Evolutionary conservation across 2,797 vertebrate species (phyloP), one percentile per base, ranked within the genome.

Genomic region (Myotis myotis): DNA sequence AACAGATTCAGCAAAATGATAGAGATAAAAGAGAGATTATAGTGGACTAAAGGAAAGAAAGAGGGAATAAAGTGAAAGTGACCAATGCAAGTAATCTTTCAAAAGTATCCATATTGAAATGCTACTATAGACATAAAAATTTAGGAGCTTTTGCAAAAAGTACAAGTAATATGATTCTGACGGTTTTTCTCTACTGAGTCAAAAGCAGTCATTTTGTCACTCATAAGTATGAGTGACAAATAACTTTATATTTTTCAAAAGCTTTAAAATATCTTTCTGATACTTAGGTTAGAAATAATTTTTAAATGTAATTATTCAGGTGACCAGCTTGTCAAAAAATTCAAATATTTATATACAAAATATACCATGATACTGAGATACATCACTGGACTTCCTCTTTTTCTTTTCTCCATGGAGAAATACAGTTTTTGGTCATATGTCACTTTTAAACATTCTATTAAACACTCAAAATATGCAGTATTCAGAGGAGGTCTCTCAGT

Each of bases 231-330:
- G 11, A 60, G 25, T 60, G 57, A 60, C 25, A 60, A 60, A 60
- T 60, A 60, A 60, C 57, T 72, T 38, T 13, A 38, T 11, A 74
- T 51, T 71, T 82, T 62, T 79, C 44, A 76, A 41, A 83, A 8
- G 4, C n/a, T 38, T 70, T 33, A 49, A 86, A 86, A n/a, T 64
- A n/a, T n/a, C 6, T 91, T 75, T 70, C 36, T 75, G 79, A 62
- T 30, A 60, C 30, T 84, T 78, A 51, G 62, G 68, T 92, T 72
- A 92, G 30, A 93, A 94, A 92, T 88, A 75, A 88, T 71, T 89
- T 95, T 92, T 49, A 85, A 87, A 76, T 41, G 5, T 78, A 93
- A 80, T 75, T 87, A 89, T 94, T 87, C 60, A 95, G 70, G 62
- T 85, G 23, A 94, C 22, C 28, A 94, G 41, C 16, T 87, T 93